These are phyloP conservation scores for Argyrosomus japonicus DNA, from an alignment of 2,113 vertebrate genomes.

Conservation along the genomic window DNA sequence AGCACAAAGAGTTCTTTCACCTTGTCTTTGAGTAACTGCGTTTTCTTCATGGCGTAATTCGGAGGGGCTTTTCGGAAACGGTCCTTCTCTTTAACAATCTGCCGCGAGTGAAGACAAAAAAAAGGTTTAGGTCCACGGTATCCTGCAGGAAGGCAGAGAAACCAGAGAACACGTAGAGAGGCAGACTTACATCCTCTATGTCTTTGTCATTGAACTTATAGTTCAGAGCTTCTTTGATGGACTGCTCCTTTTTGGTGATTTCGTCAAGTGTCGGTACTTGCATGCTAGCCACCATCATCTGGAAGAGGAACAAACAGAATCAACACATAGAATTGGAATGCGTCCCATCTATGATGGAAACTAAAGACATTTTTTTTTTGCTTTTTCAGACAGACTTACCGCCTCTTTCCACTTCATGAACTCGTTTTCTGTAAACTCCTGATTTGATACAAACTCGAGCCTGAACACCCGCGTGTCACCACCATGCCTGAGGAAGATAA, in stretches of 20 bases:
- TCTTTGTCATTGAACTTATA: slow-evolving; percentile 99
- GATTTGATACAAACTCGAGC: slow-evolving; percentile 98
- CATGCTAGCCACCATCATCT: slow-evolving; percentile 98
- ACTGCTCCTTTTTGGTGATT: slow-evolving; percentile 96
- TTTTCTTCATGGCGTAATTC: slow-evolving; percentile 99
- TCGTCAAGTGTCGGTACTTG: slow-evolving; percentile 98
- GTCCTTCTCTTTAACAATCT: slow-evolving; percentile 99
- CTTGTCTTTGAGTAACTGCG: slow-evolving; percentile 97
- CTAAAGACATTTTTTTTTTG: neutral
- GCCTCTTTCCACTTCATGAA: slow-evolving; percentile 99
- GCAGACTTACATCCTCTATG: slow-evolving; percentile 93
- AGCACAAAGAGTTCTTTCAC: slow-evolving; percentile 73
- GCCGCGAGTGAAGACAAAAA: slow-evolving; percentile 33
- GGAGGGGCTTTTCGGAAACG: slow-evolving; percentile 96
- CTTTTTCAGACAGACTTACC: slow-evolving; percentile 83
- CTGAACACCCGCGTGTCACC: slow-evolving; percentile 95
- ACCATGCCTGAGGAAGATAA: slow-evolving; percentile 88
- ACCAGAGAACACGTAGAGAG: neutral
- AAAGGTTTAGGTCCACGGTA: rapidly evolving
- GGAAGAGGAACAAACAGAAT: slow-evolving; percentile 12
- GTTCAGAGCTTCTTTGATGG: slow-evolving; percentile 98
- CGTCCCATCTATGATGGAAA: neutral
- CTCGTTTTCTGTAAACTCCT: slow-evolving; percentile 97
- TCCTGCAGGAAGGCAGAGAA: neutral
- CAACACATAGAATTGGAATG: neutral